Percentiles rank a stretch among this genome's conserved stretches.
These are phyloP conservation scores for Orgyia antiqua DNA, from an alignment of 2,888 invertebrate genomes.

Conservation along the genomic window DNA sequence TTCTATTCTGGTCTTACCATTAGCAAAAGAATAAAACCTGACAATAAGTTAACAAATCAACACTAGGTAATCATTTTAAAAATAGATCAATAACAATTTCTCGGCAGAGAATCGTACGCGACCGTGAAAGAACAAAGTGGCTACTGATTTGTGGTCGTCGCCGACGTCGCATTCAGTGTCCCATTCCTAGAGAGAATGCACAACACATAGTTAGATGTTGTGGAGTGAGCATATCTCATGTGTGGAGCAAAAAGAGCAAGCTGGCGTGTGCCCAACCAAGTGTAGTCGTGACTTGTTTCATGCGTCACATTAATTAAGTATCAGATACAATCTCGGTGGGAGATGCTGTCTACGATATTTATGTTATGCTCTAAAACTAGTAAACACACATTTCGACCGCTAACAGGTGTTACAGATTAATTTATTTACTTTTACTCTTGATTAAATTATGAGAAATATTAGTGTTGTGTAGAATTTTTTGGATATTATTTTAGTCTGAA, in stretches of 20 bases:
- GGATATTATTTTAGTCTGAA: too few relatives aligned
- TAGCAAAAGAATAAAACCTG: constrained; percentile 35
- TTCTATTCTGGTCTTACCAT: constrained; percentile 20
- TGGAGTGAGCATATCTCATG: constrained; percentile 27
- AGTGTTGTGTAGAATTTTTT: too few relatives aligned
- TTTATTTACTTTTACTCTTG: not conserved
- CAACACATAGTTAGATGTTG: constrained; percentile 31
- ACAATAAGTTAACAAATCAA: constrained; percentile 47
- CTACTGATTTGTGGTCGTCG: constrained; percentile 65
- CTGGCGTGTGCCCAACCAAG: constrained; percentile 68
- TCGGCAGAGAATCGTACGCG: constrained; percentile 45
- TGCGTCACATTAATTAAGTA: constrained; percentile 70
- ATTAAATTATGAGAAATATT: too few relatives aligned
- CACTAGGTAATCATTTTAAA: constrained; percentile 60
- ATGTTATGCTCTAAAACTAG: constrained; percentile 26
- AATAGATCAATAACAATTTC: constrained; percentile 42
- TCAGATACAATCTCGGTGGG: constrained; percentile 56
- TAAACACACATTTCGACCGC: constrained; percentile 26
- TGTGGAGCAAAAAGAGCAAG: constrained; percentile 58
- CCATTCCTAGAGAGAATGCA: constrained; percentile 55
- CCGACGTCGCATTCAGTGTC: constrained; percentile 45
- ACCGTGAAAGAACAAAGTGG: constrained; percentile 67
- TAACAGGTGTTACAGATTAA: constrained; percentile 25
- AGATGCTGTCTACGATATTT: constrained; percentile 33
- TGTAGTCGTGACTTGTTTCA: constrained; percentile 60